These are phyloP conservation scores for Aurelia aurita DNA, from an alignment of 30 jellyfish, hydroid and myxozoan species.

Conservation along the genomic window DNA sequence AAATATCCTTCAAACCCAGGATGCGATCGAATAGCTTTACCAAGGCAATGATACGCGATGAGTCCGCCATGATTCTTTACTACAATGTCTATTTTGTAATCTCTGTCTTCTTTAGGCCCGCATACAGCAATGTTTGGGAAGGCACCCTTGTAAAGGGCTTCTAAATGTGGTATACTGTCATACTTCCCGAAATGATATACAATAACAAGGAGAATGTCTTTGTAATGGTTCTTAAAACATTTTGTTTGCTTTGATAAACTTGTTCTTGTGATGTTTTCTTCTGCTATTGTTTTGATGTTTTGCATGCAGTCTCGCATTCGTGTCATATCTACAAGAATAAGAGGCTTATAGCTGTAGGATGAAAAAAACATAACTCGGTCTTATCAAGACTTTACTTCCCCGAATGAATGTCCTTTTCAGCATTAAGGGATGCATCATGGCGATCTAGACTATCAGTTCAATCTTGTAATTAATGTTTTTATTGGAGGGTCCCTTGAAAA, in stretches of 20 bases:
- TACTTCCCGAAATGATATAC: slow-evolving; percentile 66
- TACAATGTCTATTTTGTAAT: slow-evolving; percentile 46
- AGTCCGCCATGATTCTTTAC: slow-evolving; percentile 60
- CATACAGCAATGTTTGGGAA: slow-evolving; percentile 82
- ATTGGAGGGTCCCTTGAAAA: too few relatives aligned
- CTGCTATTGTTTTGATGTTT: background rate
- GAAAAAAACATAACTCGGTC: too few relatives aligned
- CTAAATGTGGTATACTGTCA: slow-evolving; percentile 74
- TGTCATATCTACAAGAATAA: slow-evolving; percentile 20
- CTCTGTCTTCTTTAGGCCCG: slow-evolving; percentile 71
- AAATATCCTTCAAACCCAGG: slow-evolving; percentile 82
- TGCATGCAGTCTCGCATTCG: slow-evolving; percentile 47
- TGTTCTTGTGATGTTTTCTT: background rate
- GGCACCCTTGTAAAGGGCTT: slow-evolving; percentile 63
- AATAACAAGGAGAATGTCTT: slow-evolving; percentile 75
- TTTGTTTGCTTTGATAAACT: background rate
- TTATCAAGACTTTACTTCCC: too few relatives aligned
- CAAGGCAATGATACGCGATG: slow-evolving; percentile 76
- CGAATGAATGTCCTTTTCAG: too few relatives aligned
- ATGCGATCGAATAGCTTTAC: slow-evolving; percentile 65
- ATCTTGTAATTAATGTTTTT: too few relatives aligned
- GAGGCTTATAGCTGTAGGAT: too few relatives aligned
- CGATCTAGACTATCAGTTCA: too few relatives aligned
- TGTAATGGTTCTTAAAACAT: slow-evolving; percentile 58
- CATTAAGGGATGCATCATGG: too few relatives aligned